Conservation (phyloP, 2,888 invertebrate genomes). For the Periphyllus acericola region DNA sequence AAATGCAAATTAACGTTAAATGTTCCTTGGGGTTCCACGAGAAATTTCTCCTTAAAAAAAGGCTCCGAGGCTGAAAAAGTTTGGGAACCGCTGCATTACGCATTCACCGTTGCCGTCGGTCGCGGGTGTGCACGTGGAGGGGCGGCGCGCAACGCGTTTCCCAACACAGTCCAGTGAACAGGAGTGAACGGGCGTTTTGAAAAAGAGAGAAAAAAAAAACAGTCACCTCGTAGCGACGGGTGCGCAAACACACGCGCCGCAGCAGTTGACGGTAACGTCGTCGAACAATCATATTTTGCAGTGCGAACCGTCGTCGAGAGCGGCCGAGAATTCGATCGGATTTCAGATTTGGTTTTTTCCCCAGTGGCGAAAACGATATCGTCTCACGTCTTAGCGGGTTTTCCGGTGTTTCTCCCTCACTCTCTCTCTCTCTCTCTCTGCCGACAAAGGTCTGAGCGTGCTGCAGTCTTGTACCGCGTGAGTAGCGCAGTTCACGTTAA, state of each 20-base stretch:
- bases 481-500: no score
- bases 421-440: no score
- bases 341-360: neutral
- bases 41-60: no score
- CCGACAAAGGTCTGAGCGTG: no score
- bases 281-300: neutral
- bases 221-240: slow-evolving; percentile 46
- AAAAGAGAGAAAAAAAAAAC: neutral
- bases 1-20: no score
- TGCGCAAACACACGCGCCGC: neutral
- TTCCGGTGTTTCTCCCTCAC: no score
- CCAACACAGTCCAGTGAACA: slow-evolving; percentile 3
- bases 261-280: neutral
- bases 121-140: neutral
- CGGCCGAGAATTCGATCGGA: neutral
- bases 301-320: neutral
- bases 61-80: no score
- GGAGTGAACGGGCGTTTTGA: neutral
- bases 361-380: no score
- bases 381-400: no score
- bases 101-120: neutral
- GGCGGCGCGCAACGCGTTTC: neutral
- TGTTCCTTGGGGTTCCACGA: no score
- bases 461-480: no score
- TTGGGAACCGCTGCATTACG: no score